These are phyloP conservation scores for Echiichthys vipera DNA, from an alignment of 2,797 vertebrate genomes.

Conservation along the genomic window DNA sequence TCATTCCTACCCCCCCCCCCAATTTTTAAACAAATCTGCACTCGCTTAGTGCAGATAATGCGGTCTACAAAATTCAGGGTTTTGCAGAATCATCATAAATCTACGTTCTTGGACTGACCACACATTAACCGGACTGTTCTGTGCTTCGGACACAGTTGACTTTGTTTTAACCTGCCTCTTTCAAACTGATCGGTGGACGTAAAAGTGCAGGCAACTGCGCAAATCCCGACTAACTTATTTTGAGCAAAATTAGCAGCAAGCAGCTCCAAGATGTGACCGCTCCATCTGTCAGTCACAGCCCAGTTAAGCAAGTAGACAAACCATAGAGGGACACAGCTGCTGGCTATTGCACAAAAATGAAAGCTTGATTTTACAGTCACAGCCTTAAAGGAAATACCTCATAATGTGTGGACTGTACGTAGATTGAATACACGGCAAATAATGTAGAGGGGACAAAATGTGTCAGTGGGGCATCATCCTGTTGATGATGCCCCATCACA, in stretches of 20 bases:
- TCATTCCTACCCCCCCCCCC: too few species aligned
- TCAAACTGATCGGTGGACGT: not conserved
- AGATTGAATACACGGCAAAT: conserved; percentile 5
- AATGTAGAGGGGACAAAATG: too few species aligned
- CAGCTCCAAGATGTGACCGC: too few species aligned
- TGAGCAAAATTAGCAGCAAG: too few species aligned
- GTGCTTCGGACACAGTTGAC: not conserved
- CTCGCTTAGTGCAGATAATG: too few species aligned
- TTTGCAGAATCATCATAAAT: not conserved
- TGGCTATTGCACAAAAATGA: conserved; percentile 32
- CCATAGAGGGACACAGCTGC: conserved; percentile 49
- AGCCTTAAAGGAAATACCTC: conserved; percentile 24
- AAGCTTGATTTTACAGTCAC: conserved; percentile 48
- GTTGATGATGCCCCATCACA: conserved; percentile 1
- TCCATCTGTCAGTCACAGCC: conserved; percentile 29
- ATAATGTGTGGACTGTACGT: not conserved
- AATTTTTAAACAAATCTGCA: too few species aligned
- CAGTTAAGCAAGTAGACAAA: conserved; percentile 46
- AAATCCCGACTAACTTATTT: not conserved
- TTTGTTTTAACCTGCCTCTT: not conserved
- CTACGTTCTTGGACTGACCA: not conserved
- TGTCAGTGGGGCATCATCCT: too few species aligned
- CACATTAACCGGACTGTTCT: not conserved
- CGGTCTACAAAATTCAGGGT: not conserved
- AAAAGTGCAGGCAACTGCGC: not conserved